Percentiles rank a stretch among this genome's conserved stretches.
These are phyloP conservation scores for Peromyscus aztecus DNA, from an alignment of 2,797 vertebrate species.

Conservation along the genomic window DNA sequence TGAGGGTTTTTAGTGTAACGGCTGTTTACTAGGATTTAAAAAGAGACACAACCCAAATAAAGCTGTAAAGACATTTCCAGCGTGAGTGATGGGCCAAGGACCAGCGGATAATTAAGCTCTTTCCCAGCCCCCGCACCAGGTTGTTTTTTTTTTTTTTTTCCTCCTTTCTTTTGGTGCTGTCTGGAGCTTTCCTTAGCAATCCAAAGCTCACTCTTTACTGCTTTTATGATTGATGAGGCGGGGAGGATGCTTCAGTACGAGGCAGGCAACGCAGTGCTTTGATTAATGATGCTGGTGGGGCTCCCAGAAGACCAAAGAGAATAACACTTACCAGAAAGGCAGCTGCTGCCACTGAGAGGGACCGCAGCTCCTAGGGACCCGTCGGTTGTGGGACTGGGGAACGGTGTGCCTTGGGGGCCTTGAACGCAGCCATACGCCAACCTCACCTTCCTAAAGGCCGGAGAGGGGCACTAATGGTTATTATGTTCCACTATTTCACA, in stretches of 20 bases:
- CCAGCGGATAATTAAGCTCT: slow-evolving; percentile 88
- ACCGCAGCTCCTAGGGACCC: slow-evolving; percentile 10
- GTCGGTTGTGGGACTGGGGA: neutral
- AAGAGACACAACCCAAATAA: slow-evolving; percentile 88
- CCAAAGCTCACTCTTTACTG: slow-evolving; percentile 88
- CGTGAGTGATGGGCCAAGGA: slow-evolving; percentile 92
- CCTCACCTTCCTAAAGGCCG: slow-evolving; percentile 44
- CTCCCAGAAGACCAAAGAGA: slow-evolving; percentile 89
- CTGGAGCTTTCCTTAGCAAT: slow-evolving; percentile 89
- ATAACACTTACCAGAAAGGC: slow-evolving; percentile 87
- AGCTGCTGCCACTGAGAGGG: slow-evolving; percentile 83
- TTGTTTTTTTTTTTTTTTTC: neutral
- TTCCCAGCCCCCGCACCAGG: slow-evolving; percentile 25
- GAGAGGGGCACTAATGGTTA: neutral
- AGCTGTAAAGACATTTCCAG: slow-evolving; percentile 91
- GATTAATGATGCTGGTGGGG: slow-evolving; percentile 89
- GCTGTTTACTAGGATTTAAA: slow-evolving; percentile 90
- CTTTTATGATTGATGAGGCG: slow-evolving; percentile 95
- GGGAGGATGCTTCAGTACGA: slow-evolving; percentile 88
- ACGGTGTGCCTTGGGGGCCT: slow-evolving; percentile 42
- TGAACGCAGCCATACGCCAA: neutral
- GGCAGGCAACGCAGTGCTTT: slow-evolving; percentile 88
- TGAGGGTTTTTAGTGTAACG: slow-evolving; percentile 88
- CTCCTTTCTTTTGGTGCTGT: slow-evolving; percentile 87
- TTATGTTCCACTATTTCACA: slow-evolving; percentile 8